phyloP scores from a whole-genome alignment of 2,888 invertebrate genomes.

The Venusia cambrica region DNA sequence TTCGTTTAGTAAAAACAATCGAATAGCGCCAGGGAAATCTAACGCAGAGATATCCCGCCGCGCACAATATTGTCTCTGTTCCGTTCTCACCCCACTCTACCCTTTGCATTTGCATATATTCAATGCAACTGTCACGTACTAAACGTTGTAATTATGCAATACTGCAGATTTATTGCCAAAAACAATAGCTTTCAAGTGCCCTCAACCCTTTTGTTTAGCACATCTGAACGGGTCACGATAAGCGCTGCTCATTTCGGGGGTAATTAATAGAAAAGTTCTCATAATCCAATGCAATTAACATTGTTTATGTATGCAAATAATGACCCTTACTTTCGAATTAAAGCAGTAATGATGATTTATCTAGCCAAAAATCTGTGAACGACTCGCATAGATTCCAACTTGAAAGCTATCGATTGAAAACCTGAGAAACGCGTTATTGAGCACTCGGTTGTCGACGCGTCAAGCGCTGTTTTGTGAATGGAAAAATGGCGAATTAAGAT shows the following conservation, averaged over 20 bases:
- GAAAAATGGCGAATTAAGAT: no score
- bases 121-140: conserved; percentile 75
- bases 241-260: conserved; percentile 68
- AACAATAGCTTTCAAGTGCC: conserved; percentile 61
- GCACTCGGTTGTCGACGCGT: no score
- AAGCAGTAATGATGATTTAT: conserved; percentile 14
- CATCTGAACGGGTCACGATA: conserved; percentile 46
- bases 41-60: conserved; percentile 62
- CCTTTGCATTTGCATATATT: conserved; percentile 71
- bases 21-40: conserved; percentile 13
- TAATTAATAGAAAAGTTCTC: conserved; percentile 76
- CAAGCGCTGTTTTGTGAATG: no score
- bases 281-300: conserved; percentile 70
- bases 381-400: no score
- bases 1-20: conserved; percentile 24
- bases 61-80: conserved; percentile 56
- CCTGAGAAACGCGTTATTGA: no score
- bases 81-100: conserved; percentile 71
- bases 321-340: conserved; percentile 41
- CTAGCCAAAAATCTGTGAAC: background rate
- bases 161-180: conserved; percentile 75
- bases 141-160: conserved; percentile 73
- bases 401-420: no score
- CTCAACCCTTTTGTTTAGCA: conserved; percentile 64
- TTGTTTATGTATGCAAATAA: conserved; percentile 42